phyloP scores from a whole-genome alignment of 2,797 vertebrate species.

The Labroides dimidiatus region DNA sequence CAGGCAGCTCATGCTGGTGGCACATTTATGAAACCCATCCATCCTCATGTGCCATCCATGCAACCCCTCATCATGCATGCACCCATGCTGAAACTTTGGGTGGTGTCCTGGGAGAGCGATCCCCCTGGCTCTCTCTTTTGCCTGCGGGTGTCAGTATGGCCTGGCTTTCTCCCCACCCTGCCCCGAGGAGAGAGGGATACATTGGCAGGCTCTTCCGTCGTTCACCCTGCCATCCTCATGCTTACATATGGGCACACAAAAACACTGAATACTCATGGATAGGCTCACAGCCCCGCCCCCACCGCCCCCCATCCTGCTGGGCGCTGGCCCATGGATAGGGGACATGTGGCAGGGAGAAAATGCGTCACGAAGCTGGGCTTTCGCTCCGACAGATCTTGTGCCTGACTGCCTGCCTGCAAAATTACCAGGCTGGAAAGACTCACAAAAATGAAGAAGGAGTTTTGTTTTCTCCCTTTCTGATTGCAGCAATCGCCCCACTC shows the following conservation, averaged over 20 bases:
- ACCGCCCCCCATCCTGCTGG: slow-evolving; percentile 49
- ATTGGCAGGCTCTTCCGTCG: slow-evolving; percentile 52
- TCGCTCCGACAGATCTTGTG: slow-evolving; percentile 67
- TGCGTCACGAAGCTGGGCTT: slow-evolving; percentile 74
- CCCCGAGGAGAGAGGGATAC: slow-evolving; percentile 65
- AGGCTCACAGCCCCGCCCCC: slow-evolving; percentile 32
- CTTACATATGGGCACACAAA: slow-evolving; percentile 65
- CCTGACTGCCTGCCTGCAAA: slow-evolving; percentile 44
- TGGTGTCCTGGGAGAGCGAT: slow-evolving; percentile 23
- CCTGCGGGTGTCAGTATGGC: slow-evolving; percentile 73
- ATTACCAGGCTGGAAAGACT: slow-evolving; percentile 65
- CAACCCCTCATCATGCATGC: slow-evolving; percentile 7
- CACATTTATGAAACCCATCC: slow-evolving; percentile 58
- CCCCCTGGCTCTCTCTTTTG: slow-evolving; percentile 38
- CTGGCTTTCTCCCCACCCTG: slow-evolving; percentile 60
- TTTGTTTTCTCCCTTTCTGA: slow-evolving; percentile 63
- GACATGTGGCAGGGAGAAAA: slow-evolving; percentile 76
- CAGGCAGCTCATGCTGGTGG: slow-evolving; percentile 58
- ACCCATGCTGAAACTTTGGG: slow-evolving; percentile 21
- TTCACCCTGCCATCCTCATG: slow-evolving; percentile 50
- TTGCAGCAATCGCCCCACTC: slow-evolving; percentile 40
- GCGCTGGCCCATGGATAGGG: slow-evolving; percentile 66
- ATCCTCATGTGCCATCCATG: slow-evolving; percentile 2
- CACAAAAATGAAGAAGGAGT: slow-evolving; percentile 57
- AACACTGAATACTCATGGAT: slow-evolving; percentile 40